phyloP scores from a whole-genome alignment of 2,797 vertebrate genomes.

The Hydrocynus forskahlii region DNA sequence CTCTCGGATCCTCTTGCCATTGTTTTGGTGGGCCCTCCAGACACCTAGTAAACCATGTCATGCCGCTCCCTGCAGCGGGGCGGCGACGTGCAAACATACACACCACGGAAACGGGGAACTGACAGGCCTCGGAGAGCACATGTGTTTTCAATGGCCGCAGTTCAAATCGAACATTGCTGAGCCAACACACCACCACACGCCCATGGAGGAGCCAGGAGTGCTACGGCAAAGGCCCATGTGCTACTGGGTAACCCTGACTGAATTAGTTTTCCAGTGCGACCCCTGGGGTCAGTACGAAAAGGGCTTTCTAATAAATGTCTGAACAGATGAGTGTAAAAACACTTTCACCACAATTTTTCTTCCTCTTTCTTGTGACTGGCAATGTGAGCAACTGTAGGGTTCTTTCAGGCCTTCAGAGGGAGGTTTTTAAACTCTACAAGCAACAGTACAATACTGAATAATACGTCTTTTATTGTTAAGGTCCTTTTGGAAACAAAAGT shows the following conservation, averaged over 20 bases:
- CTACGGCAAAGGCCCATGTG: neutral
- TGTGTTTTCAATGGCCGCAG: conserved; percentile 74
- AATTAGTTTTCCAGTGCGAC: conserved; percentile 36
- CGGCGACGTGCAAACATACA: conserved; percentile 69
- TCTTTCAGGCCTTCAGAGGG: neutral
- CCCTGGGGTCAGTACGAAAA: neutral
- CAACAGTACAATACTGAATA: too few species aligned
- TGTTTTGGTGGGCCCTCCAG: conserved; percentile 36
- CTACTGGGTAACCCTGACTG: neutral
- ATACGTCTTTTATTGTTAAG: too few species aligned
- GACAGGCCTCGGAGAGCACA: conserved; percentile 68
- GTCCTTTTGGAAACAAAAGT: too few species aligned
- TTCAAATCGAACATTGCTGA: conserved; percentile 64
- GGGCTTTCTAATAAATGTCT: conserved; percentile 22
- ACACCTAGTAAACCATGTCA: conserved; percentile 50
- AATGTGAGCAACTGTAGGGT: too few species aligned
- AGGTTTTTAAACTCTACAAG: too few species aligned
- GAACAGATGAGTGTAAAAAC: conserved; percentile 23
- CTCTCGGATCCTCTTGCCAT: neutral
- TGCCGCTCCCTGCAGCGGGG: conserved; percentile 25
- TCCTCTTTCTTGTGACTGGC: neutral
- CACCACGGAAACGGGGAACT: conserved; percentile 67
- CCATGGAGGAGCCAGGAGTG: neutral
- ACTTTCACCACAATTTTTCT: neutral
- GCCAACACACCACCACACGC: conserved; percentile 48